These are phyloP conservation scores for Melikaiella ostensackeni DNA, from an alignment of 2,888 invertebrate species.

Conservation along the genomic window DNA sequence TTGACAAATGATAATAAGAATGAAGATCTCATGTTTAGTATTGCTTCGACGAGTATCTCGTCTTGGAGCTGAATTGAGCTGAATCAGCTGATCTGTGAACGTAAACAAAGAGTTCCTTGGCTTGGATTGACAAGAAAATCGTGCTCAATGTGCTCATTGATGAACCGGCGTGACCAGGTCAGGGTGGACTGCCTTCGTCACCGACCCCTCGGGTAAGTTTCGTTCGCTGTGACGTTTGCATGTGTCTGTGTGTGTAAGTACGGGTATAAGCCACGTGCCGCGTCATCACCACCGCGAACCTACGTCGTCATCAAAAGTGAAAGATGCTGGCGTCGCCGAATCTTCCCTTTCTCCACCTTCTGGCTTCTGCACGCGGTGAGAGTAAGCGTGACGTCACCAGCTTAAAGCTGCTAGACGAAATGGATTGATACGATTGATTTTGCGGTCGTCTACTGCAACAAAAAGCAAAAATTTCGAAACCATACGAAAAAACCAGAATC, in stretches of 20 bases:
- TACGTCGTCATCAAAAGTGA: slow-evolving; percentile 71
- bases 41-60: neutral
- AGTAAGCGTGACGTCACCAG: slow-evolving; percentile 71
- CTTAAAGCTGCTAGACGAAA: slow-evolving; percentile 66
- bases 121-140: slow-evolving; percentile 31
- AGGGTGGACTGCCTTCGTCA: slow-evolving; percentile 60
- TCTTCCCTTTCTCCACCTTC: slow-evolving; percentile 68
- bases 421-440: slow-evolving; percentile 60
- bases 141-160: slow-evolving; percentile 35
- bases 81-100: neutral
- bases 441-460: neutral
- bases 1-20: neutral
- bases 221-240: slow-evolving; percentile 53
- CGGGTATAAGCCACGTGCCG: slow-evolving; percentile 68
- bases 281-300: slow-evolving; percentile 69
- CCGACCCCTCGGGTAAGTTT: slow-evolving; percentile 43
- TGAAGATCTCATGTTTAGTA: neutral
- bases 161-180: slow-evolving; percentile 57
- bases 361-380: slow-evolving; percentile 61
- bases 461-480: neutral
- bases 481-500: neutral
- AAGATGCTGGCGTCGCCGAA: slow-evolving; percentile 73
- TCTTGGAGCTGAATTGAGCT: neutral
- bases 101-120: slow-evolving; percentile 6
- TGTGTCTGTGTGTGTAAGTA: slow-evolving; percentile 46